Evolutionary conservation across 1,140 invertebrate species (phyloP), one percentile per base, ranked within the genome.

Genomic region (Caenorhabditis remanei): DNA sequence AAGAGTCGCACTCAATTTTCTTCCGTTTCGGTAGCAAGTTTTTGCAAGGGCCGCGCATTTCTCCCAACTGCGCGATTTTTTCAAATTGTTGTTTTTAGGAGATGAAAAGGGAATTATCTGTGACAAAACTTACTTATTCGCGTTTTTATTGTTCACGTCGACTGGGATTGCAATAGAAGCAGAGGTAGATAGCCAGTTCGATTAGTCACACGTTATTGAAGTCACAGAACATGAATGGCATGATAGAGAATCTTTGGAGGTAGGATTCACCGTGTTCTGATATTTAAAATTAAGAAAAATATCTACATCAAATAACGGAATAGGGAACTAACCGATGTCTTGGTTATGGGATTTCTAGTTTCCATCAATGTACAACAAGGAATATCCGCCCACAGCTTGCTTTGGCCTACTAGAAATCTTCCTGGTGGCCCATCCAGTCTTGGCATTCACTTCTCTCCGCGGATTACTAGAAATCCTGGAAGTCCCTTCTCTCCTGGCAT

Each of bases 201-300:
- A 97, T 93, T 88, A 85, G 84, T 88, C 87, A 91, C 98, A 98
- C 96, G 92, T 97, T 96, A 93, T 98, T 98, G 88, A 97, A 95
- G 92, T 98, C 96, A 93, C 98, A 99, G 93, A 98, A 97, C 88
- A 99, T 93, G 94, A 98, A 98, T 43, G 98, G 98, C 97, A 99
- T 97, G 58, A 97, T 98, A 85, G 95, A 97, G 94, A 99, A 99
- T 92, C 96, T 95, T 90, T 95, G 94, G 84, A 99, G 94, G 93
- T 98, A 99, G 32, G 97, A 98, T 58, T 98, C 97, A 86, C 96
- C 94, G 89, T 94, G 93, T 87, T 95, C 94, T 94, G 88, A 58
- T 90, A 90, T 88, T 32, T 8, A 32, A n/a, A 4, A 43, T 43
- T 50, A 32, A 56, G 9, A 11, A 53, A 1, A 32, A n/a, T 40